Conservation (phyloP, 2,888 invertebrate genomes). For the Balanococcus diminutus region DNA sequence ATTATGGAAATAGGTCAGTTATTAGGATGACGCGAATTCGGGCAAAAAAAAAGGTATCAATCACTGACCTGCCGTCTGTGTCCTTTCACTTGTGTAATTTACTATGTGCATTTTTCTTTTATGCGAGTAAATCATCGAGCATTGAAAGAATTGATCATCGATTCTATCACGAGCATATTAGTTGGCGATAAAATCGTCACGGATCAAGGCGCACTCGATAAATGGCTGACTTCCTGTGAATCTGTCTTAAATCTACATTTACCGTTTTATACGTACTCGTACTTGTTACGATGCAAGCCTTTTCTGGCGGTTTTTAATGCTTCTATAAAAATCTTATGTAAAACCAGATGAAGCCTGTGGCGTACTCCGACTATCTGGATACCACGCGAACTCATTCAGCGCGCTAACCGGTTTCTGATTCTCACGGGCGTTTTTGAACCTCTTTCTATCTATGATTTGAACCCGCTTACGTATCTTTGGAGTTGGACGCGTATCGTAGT, state of each 20-base stretch:
- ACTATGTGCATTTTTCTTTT: neutral
- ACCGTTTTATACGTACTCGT: conserved; percentile 23
- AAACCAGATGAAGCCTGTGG: conserved; percentile 51
- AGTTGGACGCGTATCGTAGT: neutral
- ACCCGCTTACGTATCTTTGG: conserved; percentile 4
- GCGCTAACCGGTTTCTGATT: conserved; percentile 44
- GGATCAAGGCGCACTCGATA: neutral
- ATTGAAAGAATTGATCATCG: neutral
- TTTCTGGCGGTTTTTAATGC: conserved; percentile 40
- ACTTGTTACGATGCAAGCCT: conserved; percentile 18
- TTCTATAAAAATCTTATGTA: conserved; percentile 44
- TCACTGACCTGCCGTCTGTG: neutral
- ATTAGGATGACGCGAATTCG: neutral
- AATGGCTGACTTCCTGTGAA: conserved; percentile 47
- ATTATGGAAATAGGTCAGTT: neutral
- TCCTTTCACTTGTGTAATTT: neutral
- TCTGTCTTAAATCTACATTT: conserved; percentile 41
- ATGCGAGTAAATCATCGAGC: neutral
- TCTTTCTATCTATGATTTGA: neutral
- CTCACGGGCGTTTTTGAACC: conserved; percentile 47
- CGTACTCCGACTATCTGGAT: conserved; percentile 42
- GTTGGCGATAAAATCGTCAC: conserved; percentile 43
- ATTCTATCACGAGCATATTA: conserved; percentile 13
- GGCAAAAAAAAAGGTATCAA: neutral
- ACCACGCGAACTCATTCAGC: conserved; percentile 53